phyloP scores from a whole-genome alignment of 2,888 invertebrate genomes.

The Tolmerus cingulatus region DNA sequence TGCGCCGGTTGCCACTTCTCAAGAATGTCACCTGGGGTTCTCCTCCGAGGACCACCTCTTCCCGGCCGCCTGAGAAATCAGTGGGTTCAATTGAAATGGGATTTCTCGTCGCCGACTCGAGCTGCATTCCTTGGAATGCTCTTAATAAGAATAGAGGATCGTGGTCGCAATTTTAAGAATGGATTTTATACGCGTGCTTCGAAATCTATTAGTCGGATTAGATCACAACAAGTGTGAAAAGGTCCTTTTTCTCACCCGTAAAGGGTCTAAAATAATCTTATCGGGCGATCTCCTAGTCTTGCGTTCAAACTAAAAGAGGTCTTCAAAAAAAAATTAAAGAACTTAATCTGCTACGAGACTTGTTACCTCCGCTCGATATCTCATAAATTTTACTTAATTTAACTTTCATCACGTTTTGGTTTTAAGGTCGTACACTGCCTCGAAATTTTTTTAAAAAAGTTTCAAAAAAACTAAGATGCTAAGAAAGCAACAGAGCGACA shows the following conservation, averaged over 20 bases:
- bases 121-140: not conserved
- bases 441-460: not conserved
- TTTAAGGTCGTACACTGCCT: not conserved
- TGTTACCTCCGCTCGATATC: not conserved
- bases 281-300: not conserved
- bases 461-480: not conserved
- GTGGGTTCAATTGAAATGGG: not conserved
- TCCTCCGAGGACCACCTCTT: not conserved
- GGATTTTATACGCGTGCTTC: not conserved
- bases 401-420: constrained; percentile 7
- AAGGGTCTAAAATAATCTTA: not conserved
- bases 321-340: not conserved
- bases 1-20: not conserved
- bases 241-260: not conserved
- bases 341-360: not conserved
- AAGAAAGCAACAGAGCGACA: not conserved
- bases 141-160: not conserved
- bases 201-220: not conserved
- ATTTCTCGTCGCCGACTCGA: not conserved
- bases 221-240: not conserved
- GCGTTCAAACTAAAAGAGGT: not conserved
- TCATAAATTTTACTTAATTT: not conserved
- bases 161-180: not conserved
- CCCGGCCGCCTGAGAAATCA: not conserved
- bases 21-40: not conserved